Evolutionary conservation across 1,140 invertebrate species (phyloP).

Genomic region (Campoletis sonorensis): DNA sequence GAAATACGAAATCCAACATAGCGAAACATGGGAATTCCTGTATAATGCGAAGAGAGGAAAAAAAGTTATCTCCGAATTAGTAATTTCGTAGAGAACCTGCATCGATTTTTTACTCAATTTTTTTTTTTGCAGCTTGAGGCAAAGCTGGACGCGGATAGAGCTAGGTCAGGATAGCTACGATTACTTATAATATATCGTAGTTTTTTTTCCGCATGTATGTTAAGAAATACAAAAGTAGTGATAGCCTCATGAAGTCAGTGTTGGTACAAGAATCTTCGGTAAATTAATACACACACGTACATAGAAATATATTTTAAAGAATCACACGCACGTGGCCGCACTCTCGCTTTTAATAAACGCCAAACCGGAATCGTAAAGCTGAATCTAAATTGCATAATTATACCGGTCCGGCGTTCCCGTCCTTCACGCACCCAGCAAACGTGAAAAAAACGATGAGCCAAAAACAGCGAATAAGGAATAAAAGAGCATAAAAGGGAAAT

Average conservation of each 20-base stretch:
- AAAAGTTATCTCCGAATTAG: too few species aligned
- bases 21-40: too few species aligned
- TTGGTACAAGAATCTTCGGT: too few species aligned
- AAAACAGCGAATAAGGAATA: not conserved
- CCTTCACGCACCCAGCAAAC: not conserved
- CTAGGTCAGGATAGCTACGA: not conserved
- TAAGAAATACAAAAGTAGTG: not conserved
- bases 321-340: conserved; percentile 55
- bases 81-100: too few species aligned
- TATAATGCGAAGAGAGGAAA: too few species aligned
- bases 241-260: not conserved
- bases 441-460: not conserved
- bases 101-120: not conserved
- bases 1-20: too few species aligned
- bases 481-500: conserved; percentile 3
- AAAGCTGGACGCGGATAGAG: not conserved
- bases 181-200: not conserved
- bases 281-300: not conserved
- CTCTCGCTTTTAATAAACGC: conserved; percentile 69
- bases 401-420: conserved; percentile 57
- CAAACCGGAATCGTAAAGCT: conserved; percentile 68
- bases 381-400: conserved; percentile 73
- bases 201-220: not conserved
- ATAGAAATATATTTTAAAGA: not conserved
- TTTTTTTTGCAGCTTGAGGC: not conserved